phyloP scores from a whole-genome alignment of 1,140 invertebrate species.

The Argopecten irradians region DNA sequence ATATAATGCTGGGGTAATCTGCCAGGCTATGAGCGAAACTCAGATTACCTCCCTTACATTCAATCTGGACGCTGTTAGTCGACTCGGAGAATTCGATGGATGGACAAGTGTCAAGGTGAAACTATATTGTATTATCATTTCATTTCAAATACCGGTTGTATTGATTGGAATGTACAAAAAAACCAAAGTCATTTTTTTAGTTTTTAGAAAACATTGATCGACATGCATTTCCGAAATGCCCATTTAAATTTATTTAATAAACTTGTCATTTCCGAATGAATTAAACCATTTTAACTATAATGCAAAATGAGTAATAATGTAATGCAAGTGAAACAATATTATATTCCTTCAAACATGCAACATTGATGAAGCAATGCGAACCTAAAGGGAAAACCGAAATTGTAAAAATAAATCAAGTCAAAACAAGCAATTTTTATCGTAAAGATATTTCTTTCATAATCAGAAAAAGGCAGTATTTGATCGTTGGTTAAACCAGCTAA shows the following conservation, averaged over 20 bases:
- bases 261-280: neutral
- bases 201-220: neutral
- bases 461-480: constrained; percentile 27
- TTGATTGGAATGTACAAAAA: too few relatives aligned
- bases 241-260: neutral
- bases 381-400: too few relatives aligned
- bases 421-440: neutral
- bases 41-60: constrained; percentile 31
- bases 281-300: neutral
- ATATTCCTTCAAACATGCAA: neutral
- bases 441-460: neutral
- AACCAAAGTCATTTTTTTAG: neutral
- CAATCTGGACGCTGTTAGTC: constrained; percentile 42
- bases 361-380: neutral
- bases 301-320: too few relatives aligned
- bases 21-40: neutral
- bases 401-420: neutral
- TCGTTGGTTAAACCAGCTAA: constrained; percentile 37
- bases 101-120: constrained; percentile 41
- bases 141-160: too few relatives aligned
- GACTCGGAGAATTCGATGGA: constrained; percentile 44
- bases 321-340: neutral
- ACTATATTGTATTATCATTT: neutral
- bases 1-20: neutral
- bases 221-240: neutral